phyloP scores from a whole-genome alignment of 2,797 vertebrate genomes.

The Acanthurus tractus region DNA sequence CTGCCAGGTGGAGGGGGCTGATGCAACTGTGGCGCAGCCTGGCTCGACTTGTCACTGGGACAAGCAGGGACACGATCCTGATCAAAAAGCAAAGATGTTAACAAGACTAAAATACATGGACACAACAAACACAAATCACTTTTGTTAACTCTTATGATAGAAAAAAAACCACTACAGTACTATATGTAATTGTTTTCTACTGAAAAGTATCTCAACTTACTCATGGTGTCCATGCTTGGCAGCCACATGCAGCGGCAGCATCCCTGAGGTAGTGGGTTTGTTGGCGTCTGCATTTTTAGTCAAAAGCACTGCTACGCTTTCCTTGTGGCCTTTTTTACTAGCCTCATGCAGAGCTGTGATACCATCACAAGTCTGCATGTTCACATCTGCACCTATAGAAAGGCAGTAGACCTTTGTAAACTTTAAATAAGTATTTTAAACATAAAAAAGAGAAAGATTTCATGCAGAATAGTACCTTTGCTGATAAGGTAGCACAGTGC shows the following conservation, averaged over 20 bases:
- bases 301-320: conserved; percentile 88
- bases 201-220: conserved; percentile 81
- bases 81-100: conserved; percentile 23
- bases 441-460: background rate
- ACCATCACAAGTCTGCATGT: conserved; percentile 90
- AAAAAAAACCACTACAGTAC: too few species aligned
- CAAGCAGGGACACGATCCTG: conserved; percentile 92
- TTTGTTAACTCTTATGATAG: background rate
- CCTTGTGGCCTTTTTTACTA: conserved; percentile 89
- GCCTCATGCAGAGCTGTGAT: conserved; percentile 93
- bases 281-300: conserved; percentile 93
- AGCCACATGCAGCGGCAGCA: conserved; percentile 93
- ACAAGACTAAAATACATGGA: background rate
- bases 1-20: conserved; percentile 95
- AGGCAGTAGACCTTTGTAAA: background rate
- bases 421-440: background rate
- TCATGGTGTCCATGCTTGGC: conserved; percentile 90
- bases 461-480: conserved; percentile 83
- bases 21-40: conserved; percentile 91
- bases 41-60: conserved; percentile 92
- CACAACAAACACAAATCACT: background rate
- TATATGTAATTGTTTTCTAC: too few species aligned
- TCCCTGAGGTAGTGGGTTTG: conserved; percentile 88
- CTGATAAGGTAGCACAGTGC: conserved; percentile 89
- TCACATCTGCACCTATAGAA: conserved; percentile 91